These are phyloP conservation scores for Anolis apletophallus DNA, from an alignment of 2,797 vertebrate species.

Conservation along the genomic window DNA sequence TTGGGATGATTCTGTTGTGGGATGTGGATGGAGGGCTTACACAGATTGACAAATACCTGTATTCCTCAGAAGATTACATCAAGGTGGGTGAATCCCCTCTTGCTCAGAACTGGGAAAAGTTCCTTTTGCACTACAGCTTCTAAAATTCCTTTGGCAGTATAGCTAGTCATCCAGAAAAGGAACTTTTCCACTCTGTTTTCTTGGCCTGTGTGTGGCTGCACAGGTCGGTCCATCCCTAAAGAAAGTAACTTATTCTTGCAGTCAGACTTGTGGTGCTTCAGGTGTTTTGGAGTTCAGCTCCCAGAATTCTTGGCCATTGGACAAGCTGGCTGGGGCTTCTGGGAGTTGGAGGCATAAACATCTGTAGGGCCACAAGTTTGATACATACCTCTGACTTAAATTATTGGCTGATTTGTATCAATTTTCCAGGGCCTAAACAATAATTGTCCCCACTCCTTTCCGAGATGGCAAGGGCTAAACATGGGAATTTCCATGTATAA, in stretches of 20 bases:
- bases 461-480: not conserved
- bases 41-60: constrained; percentile 98
- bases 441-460: not conserved
- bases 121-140: not conserved
- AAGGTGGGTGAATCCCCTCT: constrained; percentile 81
- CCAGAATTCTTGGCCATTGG: no score
- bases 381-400: no score
- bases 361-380: no score
- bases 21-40: constrained; percentile 97
- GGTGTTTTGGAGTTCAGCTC: no score
- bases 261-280: not conserved
- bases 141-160: not conserved
- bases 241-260: not conserved
- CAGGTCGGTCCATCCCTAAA: not conserved
- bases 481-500: not conserved
- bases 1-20: constrained; percentile 97
- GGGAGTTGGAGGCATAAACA: no score
- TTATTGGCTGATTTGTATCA: no score
- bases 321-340: no score
- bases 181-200: not conserved
- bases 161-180: not conserved
- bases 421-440: not conserved
- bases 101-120: not conserved
- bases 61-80: constrained; percentile 98
- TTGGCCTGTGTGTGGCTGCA: not conserved